A percentile compares a stretch with the other conserved stretches of the same genome.
Evolutionary conservation across 1,140 invertebrate genomes (phyloP).

Genomic region (Drosophila mauritiana): DNA sequence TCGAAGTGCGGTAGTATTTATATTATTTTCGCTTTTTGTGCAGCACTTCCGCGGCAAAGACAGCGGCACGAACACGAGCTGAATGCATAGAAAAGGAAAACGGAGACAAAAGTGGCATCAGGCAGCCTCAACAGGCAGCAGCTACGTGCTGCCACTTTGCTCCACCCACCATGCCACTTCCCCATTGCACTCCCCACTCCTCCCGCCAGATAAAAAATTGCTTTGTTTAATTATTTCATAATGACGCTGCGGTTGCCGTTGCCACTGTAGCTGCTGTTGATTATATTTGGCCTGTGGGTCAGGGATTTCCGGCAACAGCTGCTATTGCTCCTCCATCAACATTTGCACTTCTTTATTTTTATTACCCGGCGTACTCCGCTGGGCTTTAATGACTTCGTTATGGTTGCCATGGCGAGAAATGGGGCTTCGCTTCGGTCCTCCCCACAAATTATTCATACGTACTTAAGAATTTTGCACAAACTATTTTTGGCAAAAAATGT

Average conservation of each 20-base stretch:
- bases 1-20: background rate
- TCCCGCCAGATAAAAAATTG: slow-evolving; percentile 72
- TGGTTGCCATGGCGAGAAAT: slow-evolving; percentile 15
- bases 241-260: slow-evolving; percentile 72
- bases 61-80: slow-evolving; percentile 59
- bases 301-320: slow-evolving; percentile 69
- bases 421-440: background rate
- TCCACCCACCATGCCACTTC: background rate
- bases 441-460: slow-evolving; percentile 37
- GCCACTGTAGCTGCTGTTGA: slow-evolving; percentile 57
- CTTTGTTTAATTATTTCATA: slow-evolving; percentile 83
- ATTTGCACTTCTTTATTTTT: slow-evolving; percentile 63
- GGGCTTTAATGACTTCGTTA: slow-evolving; percentile 56
- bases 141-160: slow-evolving; percentile 44
- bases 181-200: background rate
- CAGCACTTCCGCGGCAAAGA: slow-evolving; percentile 60
- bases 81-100: slow-evolving; percentile 70
- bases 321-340: slow-evolving; percentile 48
- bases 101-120: slow-evolving; percentile 59
- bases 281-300: slow-evolving; percentile 79
- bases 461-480: slow-evolving; percentile 2
- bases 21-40: slow-evolving; percentile 59
- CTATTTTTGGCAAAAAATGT: slow-evolving; percentile 1
- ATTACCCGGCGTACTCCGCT: slow-evolving; percentile 49
- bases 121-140: slow-evolving; percentile 64